Base-by-base conservation (phyloP, 1,140 invertebrate genomes). In the Drosophila teissieri region DNA sequence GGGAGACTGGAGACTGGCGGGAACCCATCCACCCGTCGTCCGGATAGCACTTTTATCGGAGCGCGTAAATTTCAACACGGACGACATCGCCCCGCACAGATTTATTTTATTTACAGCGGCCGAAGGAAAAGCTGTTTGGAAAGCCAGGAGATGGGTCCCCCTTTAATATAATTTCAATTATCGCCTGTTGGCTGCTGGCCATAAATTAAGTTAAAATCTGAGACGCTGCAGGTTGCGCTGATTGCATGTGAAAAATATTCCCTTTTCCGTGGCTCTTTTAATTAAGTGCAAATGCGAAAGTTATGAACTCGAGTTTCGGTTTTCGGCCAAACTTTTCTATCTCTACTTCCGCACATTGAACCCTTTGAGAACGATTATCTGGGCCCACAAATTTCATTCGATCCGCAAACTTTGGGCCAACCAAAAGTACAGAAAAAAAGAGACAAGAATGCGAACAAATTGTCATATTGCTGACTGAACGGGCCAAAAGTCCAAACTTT, bases 101-200 rank as follows among this genome's bases (percentile, higher is more conserved):
- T 88, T 88, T 89, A 89, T 89, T 89, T 84, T 74, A 89, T 88
- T 86, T 86, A 82, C 83, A 67, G 42, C 45, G 55, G 42, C 64
- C 64, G 54, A 58, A 67, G 64, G 61, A 68, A 51, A 51, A 34
- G 24, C 48, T 15, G 64, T 68, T 68, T 68, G 61, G 46, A 31
- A 61, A 39, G 37, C 37, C 14, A 12, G 11, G 37, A 14, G 19
- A 69, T 82, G 44, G 34, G 36, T n/a, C 46, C 42, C 53, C 48
- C 48, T 54, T 74, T 85, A 73, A 86, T 80, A 73, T 88, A 83
- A 89, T 89, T 89, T 89, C 84, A 89, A 89, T 89, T 89, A 89
- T 89, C 85, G 85, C 85, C 84, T 80, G 57, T 78, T 80, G 84
- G 84, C 69, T 68, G 73, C 67, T 53, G 73, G 77, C 78, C 84